phyloP scores from a whole-genome alignment of 2,888 invertebrate species.

The Latrodectus elegans region DNA sequence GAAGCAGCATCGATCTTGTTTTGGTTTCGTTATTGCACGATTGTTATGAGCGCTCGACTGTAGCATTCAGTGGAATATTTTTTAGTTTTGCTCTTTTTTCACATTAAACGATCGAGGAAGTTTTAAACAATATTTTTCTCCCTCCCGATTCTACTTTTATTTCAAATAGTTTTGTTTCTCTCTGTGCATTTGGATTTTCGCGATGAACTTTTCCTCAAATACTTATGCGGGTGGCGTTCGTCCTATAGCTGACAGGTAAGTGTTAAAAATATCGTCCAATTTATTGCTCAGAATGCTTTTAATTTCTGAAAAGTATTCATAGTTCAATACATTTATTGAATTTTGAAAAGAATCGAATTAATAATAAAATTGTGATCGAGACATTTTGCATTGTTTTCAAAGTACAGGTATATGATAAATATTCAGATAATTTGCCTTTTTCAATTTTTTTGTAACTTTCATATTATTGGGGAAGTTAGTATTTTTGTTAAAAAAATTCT shows the following conservation, averaged over 20 bases:
- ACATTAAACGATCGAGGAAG: conserved; percentile 37
- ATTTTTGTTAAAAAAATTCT: too few relatives aligned
- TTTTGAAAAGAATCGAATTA: too few relatives aligned
- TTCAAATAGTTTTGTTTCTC: conserved; percentile 10
- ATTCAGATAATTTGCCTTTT: too few relatives aligned
- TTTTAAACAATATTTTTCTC: neutral
- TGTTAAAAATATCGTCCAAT: conserved; percentile 3
- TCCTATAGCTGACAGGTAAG: conserved; percentile 56
- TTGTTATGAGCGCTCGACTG: conserved; percentile 8
- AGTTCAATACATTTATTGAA: too few relatives aligned
- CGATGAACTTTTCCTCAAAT: conserved; percentile 40
- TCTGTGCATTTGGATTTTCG: conserved; percentile 42
- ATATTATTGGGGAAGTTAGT: too few relatives aligned
- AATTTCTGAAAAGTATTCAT: neutral
- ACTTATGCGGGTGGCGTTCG: conserved; percentile 20
- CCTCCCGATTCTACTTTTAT: conserved; percentile 1
- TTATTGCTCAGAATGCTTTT: neutral
- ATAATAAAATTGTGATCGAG: too few relatives aligned
- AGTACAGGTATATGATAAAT: too few relatives aligned
- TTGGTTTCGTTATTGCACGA: conserved; percentile 38
- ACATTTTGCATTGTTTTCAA: too few relatives aligned
- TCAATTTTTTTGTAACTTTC: too few relatives aligned
- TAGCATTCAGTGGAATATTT: neutral
- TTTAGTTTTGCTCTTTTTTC: neutral
- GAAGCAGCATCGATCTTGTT: conserved; percentile 62